phyloP scores from a whole-genome alignment of 2,888 invertebrate genomes.

The Pseudococcus longispinus region DNA sequence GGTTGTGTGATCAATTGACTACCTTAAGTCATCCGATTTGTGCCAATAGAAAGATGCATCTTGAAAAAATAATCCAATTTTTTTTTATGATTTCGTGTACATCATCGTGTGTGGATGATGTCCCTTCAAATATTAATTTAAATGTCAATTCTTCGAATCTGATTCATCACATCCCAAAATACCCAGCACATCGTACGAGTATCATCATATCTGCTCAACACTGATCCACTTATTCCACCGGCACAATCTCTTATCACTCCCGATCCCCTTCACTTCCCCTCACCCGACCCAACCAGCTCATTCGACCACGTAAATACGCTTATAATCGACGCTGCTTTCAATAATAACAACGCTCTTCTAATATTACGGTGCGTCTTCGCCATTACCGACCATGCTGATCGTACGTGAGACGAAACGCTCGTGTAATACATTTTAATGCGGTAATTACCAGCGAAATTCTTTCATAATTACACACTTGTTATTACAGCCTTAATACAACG shows the following conservation, averaged over 20 bases:
- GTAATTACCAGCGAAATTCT: constrained; percentile 53
- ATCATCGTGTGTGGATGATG: too few relatives aligned
- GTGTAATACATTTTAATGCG: constrained; percentile 52
- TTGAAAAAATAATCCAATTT: too few relatives aligned
- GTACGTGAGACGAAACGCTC: constrained; percentile 49
- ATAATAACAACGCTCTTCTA: constrained; percentile 2
- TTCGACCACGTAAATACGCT: background rate
- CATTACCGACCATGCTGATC: constrained; percentile 1
- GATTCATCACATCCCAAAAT: too few relatives aligned
- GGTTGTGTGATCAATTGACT: too few relatives aligned
- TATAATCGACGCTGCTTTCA: background rate
- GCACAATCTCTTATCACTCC: background rate
- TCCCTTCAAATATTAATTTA: too few relatives aligned
- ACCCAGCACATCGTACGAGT: too few relatives aligned
- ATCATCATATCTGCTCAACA: too few relatives aligned
- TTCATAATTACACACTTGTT: constrained; percentile 51
- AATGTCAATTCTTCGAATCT: too few relatives aligned
- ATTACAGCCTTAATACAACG: constrained; percentile 49
- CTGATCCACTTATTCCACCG: background rate
- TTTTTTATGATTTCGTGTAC: too few relatives aligned
- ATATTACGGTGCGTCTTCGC: background rate
- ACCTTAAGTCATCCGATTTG: too few relatives aligned
- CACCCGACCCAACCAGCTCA: background rate
- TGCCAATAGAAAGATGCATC: too few relatives aligned
- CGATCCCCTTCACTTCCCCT: background rate